Conservation (phyloP, 2,797 vertebrate genomes). For the Typhlichthys eigenmanni region DNA sequence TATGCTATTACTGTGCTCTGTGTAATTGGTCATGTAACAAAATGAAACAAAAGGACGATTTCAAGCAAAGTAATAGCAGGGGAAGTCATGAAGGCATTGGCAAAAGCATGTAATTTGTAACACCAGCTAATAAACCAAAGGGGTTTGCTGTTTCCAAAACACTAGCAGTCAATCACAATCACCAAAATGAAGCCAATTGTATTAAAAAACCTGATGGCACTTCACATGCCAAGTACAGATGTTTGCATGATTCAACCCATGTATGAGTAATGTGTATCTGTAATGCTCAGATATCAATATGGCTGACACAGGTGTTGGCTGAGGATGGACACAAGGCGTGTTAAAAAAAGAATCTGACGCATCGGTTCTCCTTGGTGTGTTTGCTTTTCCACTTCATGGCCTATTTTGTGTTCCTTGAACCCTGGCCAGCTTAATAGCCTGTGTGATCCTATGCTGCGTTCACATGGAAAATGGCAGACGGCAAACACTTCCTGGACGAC, state of each 20-base stretch:
- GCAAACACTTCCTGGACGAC: too few relatives aligned
- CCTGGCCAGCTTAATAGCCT: slow-evolving; percentile 24
- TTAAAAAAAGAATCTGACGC: slow-evolving; percentile 7
- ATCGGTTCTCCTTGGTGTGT: slow-evolving; percentile 25
- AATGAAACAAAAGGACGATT: slow-evolving; percentile 24
- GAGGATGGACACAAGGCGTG: slow-evolving; percentile 31
- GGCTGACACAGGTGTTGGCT: slow-evolving; percentile 41
- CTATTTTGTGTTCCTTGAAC: slow-evolving; percentile 35
- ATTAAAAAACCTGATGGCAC: slow-evolving; percentile 1
- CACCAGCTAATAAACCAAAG: slow-evolving; percentile 31
- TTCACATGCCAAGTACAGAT: slow-evolving; percentile 25
- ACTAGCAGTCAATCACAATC: slow-evolving; percentile 15
- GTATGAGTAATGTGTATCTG: slow-evolving; percentile 54
- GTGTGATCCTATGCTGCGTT: slow-evolving; percentile 18
- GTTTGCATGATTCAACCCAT: slow-evolving; percentile 40
- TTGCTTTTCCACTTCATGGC: slow-evolving; percentile 41
- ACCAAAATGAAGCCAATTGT: slow-evolving; percentile 25
- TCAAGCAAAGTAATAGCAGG: slow-evolving; percentile 37
- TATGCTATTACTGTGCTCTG: background rate
- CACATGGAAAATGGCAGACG: background rate
- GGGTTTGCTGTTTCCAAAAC: slow-evolving; percentile 16
- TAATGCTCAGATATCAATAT: slow-evolving; percentile 29
- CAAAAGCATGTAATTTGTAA: slow-evolving; percentile 34
- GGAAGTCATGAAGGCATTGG: slow-evolving; percentile 12
- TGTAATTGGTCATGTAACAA: slow-evolving; percentile 4